Evolutionary conservation across 1,140 invertebrate species (phyloP).

Genomic region (Nebria ingens): DNA sequence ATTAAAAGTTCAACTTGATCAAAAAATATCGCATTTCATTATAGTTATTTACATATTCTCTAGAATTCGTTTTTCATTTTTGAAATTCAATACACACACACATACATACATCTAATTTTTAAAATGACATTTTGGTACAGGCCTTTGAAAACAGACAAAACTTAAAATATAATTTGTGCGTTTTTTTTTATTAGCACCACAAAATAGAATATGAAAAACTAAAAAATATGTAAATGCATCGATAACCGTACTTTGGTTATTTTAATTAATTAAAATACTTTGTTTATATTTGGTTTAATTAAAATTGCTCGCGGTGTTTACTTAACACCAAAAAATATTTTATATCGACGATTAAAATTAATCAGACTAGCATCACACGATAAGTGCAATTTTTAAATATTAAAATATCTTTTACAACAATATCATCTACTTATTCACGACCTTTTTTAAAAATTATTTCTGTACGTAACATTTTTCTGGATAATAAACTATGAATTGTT

Average conservation of each 20-base stretch:
- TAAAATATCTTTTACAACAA: constrained; percentile 4
- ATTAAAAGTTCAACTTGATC: neutral
- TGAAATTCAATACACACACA: no score
- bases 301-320: neutral
- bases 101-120: neutral
- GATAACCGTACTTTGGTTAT: neutral
- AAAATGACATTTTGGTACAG: neutral
- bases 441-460: no score
- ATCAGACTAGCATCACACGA: constrained; percentile 2
- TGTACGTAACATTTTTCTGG: neutral
- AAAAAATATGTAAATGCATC: neutral
- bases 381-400: neutral
- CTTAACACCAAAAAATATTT: neutral
- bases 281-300: constrained; percentile 4
- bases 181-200: neutral
- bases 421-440: neutral
- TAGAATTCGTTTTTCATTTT: constrained; percentile 1
- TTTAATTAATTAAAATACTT: constrained; percentile 1
- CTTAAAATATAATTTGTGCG: neutral
- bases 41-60: constrained; percentile 6
- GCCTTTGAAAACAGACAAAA: neutral
- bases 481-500: neutral
- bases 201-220: neutral
- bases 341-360: constrained; percentile 1
- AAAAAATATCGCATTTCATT: constrained; percentile 8